Evolutionary conservation across 1,140 invertebrate genomes (phyloP), one percentile per base, ranked within the genome.

Genomic region (Hermatobates lingyangjiaoensis): DNA sequence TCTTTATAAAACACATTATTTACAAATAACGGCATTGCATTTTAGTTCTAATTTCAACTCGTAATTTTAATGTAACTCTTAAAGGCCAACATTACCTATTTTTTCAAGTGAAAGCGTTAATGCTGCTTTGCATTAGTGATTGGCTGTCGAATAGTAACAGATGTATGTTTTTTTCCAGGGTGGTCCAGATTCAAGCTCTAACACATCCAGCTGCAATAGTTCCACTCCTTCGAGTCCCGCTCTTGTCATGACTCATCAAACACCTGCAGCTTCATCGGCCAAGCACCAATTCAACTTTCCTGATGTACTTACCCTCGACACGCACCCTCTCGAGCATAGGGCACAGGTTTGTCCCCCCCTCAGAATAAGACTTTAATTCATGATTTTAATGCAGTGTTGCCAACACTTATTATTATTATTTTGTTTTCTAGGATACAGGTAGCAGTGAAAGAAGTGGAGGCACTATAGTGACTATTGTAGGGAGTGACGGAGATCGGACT

Each of bases 191-290:
- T 92, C 87, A 51, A 90, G 87, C 70, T 94, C 90, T 51, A 91
- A 87, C 64, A 89, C 87, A 45, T 94, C 91, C 40, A 94, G 88
- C 63, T 94, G 89, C 71, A 95, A 92, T 67, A 93, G 88, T 64
- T 94, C 90, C 54, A 90, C 90, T 52, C 90, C 90, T 56, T 93
- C 88, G 59, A 93, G 88, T 69, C 91, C 91, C 50, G 89, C 89
- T 54, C 73, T 87, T 45, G 71, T 80, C 58, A 63, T 66, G 59
- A 61, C 64, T 46, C 68, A 64, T 61, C 67, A 68, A 63, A 74
- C 74, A 54, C 73, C 72, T 61, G 66, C 69, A 58, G 64, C 68
- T 2, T 62, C 64, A 38, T 62, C 64, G 57, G 66, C 63, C 46
- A 72, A 68, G 58, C 75, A 74, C 58, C 79, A 85, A 65, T 92